Evolutionary conservation across 2,797 vertebrate species (phyloP), one percentile per base, ranked within the genome.

Genomic region (Pangasius sanitwongsei): DNA sequence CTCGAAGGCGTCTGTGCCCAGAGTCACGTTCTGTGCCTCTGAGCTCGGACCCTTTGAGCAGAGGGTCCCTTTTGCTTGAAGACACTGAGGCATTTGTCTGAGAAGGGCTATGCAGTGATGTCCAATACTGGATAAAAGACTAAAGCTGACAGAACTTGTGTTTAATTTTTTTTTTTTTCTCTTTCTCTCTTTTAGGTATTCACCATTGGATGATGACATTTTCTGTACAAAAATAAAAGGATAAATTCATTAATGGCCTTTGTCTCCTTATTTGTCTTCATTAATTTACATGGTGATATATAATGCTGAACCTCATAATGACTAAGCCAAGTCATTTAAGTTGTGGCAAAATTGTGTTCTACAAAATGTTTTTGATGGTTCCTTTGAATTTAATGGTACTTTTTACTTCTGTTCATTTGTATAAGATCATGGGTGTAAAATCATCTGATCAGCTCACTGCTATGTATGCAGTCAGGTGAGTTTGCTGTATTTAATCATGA

Each of bases 151-250:
- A 15, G 8, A 1, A 11, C 25, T 4, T 81, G n/a, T 23, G 2
- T 70, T 70, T 77, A 25, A 74, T 28, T 6, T 53, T 44, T 34
- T 34, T 34, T 72, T 41, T 11, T 80, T 63, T 34, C 34, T 63
- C 61, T 1, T 83, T 31, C 20, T 87, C 31, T 91, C n/a, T 90
- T 91, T 1, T 93, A 96, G 95, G 94, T 94, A 88, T 92, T 91
- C 61, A 55, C 87, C 3, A 2, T 72, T 86, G 87, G 90, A 94
- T 93, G 93, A 92, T 93, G 89, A 85, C 81, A 91, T 94, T 96
- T 96, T 96, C 94, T 96, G 95, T 96, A 96, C 92, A 90, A 96
- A 96, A 96, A 96, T 94, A 96, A 96, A 96, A 93, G 88, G 89
- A 91, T 93, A 96, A 95, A 95, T 91, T 84, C 91, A 91, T 15